These are phyloP conservation scores for Tenthredo amoena DNA, from an alignment of 2,888 invertebrate species.

Conservation along the genomic window DNA sequence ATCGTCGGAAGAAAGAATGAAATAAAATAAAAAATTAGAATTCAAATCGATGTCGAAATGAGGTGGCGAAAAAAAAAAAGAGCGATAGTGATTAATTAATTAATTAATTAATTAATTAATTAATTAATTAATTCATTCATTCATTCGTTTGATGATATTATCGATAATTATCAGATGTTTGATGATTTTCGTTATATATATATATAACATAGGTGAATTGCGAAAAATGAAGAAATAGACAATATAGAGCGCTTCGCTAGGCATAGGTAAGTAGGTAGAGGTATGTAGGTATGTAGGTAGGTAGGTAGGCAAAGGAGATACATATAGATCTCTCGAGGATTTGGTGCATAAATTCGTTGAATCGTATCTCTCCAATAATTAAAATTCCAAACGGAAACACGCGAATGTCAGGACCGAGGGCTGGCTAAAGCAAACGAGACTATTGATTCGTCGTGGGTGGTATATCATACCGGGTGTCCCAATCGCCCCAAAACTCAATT, in stretches of 20 bases:
- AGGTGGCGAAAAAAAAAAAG: too few species aligned
- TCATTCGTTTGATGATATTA: too few species aligned
- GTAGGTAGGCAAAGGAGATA: neutral
- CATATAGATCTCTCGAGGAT: neutral
- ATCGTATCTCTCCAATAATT: slow-evolving; percentile 25
- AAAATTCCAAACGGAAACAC: slow-evolving; percentile 46
- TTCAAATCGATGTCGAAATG: too few species aligned
- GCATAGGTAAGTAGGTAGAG: neutral
- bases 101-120: too few species aligned
- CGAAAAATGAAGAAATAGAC: neutral
- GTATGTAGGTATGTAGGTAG: too few species aligned
- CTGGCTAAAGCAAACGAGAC: slow-evolving; percentile 44
- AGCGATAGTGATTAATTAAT: too few species aligned
- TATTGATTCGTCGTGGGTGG: slow-evolving; percentile 37
- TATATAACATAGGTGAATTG: neutral
- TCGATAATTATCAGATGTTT: too few species aligned
- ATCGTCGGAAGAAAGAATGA: too few species aligned
- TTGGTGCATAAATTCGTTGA: neutral
- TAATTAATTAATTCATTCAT: too few species aligned
- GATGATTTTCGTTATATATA: too few species aligned
- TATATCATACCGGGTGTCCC: slow-evolving; percentile 17
- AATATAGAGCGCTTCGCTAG: too few species aligned
- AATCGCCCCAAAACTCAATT: neutral
- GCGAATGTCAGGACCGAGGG: slow-evolving; percentile 15
- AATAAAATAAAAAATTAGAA: too few species aligned